Conservation (phyloP, 2,888 invertebrate species). For the Torymus texanus region DNA sequence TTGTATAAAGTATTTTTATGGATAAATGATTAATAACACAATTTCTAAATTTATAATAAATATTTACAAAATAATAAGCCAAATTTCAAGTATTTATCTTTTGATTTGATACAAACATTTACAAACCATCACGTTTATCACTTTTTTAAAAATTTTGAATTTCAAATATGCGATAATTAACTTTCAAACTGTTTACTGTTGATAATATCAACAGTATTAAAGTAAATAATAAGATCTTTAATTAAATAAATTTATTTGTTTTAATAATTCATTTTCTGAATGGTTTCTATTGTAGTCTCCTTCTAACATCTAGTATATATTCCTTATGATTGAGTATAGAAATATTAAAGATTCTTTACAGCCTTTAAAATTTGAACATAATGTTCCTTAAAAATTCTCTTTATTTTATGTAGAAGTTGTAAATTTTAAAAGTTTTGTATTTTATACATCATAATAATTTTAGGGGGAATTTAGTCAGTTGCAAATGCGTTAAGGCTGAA, state of each 20-base stretch:
- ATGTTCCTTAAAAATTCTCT: slow-evolving; percentile 9
- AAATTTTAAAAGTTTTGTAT: slow-evolving; percentile 18
- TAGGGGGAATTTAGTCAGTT: slow-evolving; percentile 3
- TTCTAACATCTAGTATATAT: neutral
- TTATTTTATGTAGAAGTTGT: slow-evolving; percentile 13
- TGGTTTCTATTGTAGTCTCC: neutral
- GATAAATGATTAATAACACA: no score
- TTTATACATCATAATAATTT: slow-evolving; percentile 4
- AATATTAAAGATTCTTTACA: neutral
- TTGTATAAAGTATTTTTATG: no score
- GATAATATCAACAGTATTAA: no score
- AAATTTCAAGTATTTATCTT: no score
- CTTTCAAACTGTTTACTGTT: no score
- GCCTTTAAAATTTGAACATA: slow-evolving; percentile 34
- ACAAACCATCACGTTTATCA: no score
- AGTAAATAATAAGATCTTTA: no score
- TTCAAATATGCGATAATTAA: no score
- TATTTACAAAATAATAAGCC: no score
- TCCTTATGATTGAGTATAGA: neutral
- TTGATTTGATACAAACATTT: no score
- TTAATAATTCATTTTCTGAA: neutral
- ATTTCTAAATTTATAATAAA: no score
- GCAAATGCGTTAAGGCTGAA: slow-evolving; percentile 20
- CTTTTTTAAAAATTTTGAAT: no score
- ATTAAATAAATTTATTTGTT: neutral